phyloP scores from a whole-genome alignment of 2,113 vertebrate species.

The Suncus etruscus region DNA sequence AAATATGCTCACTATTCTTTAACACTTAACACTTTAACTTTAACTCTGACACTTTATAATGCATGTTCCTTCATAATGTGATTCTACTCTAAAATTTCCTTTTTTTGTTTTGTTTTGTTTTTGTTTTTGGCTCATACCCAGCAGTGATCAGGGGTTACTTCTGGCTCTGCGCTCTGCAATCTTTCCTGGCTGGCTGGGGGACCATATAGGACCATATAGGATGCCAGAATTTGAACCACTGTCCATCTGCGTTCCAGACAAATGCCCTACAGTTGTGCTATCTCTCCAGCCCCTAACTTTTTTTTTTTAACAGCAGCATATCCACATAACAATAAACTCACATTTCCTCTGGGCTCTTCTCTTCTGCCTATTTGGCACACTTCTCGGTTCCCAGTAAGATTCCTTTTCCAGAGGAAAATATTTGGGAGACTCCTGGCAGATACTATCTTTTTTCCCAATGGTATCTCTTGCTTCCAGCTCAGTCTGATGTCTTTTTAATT shows the following conservation, averaged over 20 bases:
- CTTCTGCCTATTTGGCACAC: neutral
- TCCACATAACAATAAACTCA: neutral
- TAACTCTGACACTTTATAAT: neutral
- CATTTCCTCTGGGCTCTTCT: neutral
- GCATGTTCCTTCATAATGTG: neutral
- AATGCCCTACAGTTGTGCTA: too few species aligned
- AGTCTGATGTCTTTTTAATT: neutral
- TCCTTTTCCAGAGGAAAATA: neutral
- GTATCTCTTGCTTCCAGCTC: neutral
- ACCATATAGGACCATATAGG: too few species aligned
- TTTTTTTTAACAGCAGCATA: too few species aligned
- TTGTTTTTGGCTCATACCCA: too few species aligned
- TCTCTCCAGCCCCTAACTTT: neutral
- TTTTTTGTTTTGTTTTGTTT: too few species aligned
- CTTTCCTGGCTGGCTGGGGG: too few species aligned
- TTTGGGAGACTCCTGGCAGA: neutral
- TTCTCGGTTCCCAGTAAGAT: fast-evolving
- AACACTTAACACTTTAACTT: neutral
- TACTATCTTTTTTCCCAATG: neutral
- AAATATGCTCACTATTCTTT: neutral
- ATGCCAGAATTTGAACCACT: too few species aligned
- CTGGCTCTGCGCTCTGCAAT: too few species aligned
- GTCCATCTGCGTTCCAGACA: too few species aligned
- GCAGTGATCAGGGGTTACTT: too few species aligned
- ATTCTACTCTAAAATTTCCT: neutral